Evolutionary conservation across 2,113 vertebrate genomes (phyloP), one percentile per base, ranked within the genome.

Genomic region (Notothenia coriiceps): DNA sequence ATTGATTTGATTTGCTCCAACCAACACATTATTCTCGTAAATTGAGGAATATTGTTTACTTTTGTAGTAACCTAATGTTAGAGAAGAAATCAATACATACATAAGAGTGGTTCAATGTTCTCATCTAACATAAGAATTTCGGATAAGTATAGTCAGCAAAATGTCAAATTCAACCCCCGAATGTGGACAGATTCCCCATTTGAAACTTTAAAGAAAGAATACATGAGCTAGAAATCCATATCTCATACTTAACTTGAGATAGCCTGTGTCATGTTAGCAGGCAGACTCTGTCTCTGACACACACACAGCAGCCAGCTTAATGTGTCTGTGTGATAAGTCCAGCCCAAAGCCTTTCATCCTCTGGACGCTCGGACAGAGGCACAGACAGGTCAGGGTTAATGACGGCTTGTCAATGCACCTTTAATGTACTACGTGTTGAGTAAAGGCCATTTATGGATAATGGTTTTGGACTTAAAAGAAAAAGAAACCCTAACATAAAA

Each of bases 351-450:
- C 93, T 94, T 94, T 93, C 89, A 92, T 93, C 91, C 83, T 68
- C 46, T 67, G 77, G 86, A 82, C 75, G 15, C 65, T 91, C 6
- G 88, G 84, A 82, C 73, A 7, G 80, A 91, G 88, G 86, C 85
- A 74, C 79, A 90, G 85, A 84, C 80, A 68, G 91, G 93, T 94
- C 92, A 82, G 88, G 90, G 91, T 93, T 93, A 94, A 94, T 91
- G 89, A 91, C 85, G 69, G 89, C 70, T 83, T 93, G 86, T 91
- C 91, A 85, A 3, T 90, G 85, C 79, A 84, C 82, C 92, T 92
- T 90, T 90, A 92, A 92, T 90, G 91, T 90, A 89, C 91, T 90
- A 75, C 14, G 89, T 92, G 92, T 86, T 91, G 90, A 92, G 87
- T 92, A 87, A 91, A 85, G 89, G 65, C 75, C 4, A 43, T 55